Evolutionary conservation across 2,888 invertebrate species (phyloP).

Genomic region (Tridacna gigas): DNA sequence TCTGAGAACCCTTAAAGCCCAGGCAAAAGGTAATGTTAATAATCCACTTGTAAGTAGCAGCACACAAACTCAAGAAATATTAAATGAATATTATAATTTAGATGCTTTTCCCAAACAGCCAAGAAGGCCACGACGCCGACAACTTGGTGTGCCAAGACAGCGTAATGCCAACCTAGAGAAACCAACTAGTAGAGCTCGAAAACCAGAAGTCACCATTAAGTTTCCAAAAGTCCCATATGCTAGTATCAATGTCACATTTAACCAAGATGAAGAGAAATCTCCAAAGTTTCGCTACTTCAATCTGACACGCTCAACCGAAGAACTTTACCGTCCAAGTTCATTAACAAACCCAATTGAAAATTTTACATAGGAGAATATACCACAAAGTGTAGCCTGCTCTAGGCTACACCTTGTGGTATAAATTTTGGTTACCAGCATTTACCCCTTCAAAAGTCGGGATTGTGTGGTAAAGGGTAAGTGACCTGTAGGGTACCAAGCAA

Average conservation of each 20-base stretch:
- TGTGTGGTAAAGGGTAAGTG: too few species aligned
- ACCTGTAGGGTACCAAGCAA: too few species aligned
- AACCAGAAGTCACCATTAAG: constrained; percentile 70
- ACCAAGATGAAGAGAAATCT: constrained; percentile 60
- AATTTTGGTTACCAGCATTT: too few species aligned
- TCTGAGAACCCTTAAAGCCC: constrained; percentile 73
- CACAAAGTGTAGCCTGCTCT: too few species aligned
- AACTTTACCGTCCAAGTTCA: constrained; percentile 63
- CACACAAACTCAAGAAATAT: constrained; percentile 58
- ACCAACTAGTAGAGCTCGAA: constrained; percentile 54
- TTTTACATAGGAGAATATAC: not conserved
- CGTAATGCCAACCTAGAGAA: constrained; percentile 36
- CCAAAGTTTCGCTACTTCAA: constrained; percentile 75
- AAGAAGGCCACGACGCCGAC: constrained; percentile 50
- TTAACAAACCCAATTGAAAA: constrained; percentile 60
- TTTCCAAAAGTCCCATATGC: constrained; percentile 77
- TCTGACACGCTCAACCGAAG: constrained; percentile 70
- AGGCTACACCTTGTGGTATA: too few species aligned
- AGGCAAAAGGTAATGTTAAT: constrained; percentile 76
- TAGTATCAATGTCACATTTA: constrained; percentile 71
- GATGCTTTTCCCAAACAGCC: constrained; percentile 64
- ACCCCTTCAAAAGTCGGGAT: too few species aligned
- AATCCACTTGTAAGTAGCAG: constrained; percentile 43
- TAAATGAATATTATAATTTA: constrained; percentile 64
- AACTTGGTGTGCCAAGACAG: constrained; percentile 55